phyloP scores from a whole-genome alignment of 2,113 vertebrate genomes.

The Theristicus caerulescens region DNA sequence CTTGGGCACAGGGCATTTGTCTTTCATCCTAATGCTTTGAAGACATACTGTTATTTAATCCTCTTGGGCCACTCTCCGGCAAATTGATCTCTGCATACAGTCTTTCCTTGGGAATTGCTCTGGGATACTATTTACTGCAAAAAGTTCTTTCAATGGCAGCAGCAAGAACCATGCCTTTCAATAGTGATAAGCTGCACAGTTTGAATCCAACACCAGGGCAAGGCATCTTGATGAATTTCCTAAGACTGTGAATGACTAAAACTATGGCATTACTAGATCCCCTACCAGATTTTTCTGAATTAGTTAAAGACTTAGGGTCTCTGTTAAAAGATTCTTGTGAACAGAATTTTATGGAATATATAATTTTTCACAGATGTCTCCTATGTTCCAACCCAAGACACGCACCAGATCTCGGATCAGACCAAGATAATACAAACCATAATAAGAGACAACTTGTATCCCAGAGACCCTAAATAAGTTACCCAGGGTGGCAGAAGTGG shows the following conservation, averaged over 20 bases:
- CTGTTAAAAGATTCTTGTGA: not conserved
- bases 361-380: not conserved
- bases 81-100: not conserved
- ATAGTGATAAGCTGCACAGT: no score
- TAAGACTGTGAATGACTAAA: not conserved
- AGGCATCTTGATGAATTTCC: not conserved
- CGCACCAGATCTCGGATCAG: not conserved
- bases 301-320: not conserved
- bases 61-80: not conserved
- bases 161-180: not conserved
- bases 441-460: not conserved
- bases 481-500: not conserved
- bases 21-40: not conserved
- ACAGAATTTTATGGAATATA: not conserved
- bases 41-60: not conserved
- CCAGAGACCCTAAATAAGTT: not conserved
- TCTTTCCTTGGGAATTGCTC: not conserved
- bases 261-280: not conserved
- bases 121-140: not conserved
- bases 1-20: not conserved
- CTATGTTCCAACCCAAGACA: not conserved
- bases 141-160: not conserved
- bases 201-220: not conserved
- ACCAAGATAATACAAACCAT: not conserved
- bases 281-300: not conserved